Percentiles rank a stretch among this genome's conserved stretches.
Evolutionary conservation across 2,888 invertebrate species (phyloP).

Genomic region (Silvanus unidentatus): DNA sequence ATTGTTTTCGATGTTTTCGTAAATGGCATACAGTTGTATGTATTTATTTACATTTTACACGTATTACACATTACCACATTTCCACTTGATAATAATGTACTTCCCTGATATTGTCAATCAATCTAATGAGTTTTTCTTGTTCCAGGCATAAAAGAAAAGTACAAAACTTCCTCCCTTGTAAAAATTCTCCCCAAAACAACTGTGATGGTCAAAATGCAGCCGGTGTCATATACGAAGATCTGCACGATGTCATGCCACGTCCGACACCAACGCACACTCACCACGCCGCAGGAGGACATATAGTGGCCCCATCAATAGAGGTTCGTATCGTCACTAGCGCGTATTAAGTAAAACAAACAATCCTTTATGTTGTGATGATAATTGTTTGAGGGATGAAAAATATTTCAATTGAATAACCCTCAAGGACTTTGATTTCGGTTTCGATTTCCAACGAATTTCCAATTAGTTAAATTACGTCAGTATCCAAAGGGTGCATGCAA

Average conservation of each 20-base stretch:
- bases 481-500: background rate
- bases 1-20: too few relatives aligned
- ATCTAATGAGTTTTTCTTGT: constrained; percentile 13
- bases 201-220: constrained; percentile 51
- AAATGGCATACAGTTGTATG: too few relatives aligned
- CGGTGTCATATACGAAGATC: constrained; percentile 73
- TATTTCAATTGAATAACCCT: too few relatives aligned
- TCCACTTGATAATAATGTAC: constrained; percentile 6
- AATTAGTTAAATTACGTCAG: background rate
- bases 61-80: too few relatives aligned
- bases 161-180: constrained; percentile 77
- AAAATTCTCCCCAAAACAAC: constrained; percentile 60
- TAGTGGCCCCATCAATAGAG: constrained; percentile 49
- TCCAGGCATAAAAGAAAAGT: constrained; percentile 80
- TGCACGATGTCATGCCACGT: constrained; percentile 58
- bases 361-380: constrained; percentile 12
- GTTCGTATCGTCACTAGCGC: constrained; percentile 35
- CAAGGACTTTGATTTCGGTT: too few relatives aligned
- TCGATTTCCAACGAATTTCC: too few relatives aligned
- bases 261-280: constrained; percentile 44
- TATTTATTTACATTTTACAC: too few relatives aligned
- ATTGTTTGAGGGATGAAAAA: background rate
- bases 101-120: constrained; percentile 22
- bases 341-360: too few relatives aligned
- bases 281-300: constrained; percentile 40